Evolutionary conservation across 2,113 vertebrate genomes (phyloP), one percentile per base, ranked within the genome.

Genomic region (Cardinalis cardinalis): DNA sequence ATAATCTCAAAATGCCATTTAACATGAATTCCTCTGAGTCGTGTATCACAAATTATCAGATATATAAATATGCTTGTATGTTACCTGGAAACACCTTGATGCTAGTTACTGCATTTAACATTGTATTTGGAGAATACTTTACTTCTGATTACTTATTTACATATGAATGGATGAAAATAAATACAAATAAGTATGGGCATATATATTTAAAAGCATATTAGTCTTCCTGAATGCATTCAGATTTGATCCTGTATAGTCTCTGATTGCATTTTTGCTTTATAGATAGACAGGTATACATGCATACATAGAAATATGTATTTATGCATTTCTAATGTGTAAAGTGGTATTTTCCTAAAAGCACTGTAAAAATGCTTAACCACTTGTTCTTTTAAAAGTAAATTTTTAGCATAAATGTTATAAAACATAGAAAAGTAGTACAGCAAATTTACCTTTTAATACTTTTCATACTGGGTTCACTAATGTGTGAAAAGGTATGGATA

Each of bases 351-450:
- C n/a, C 34, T 68, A 73, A 81, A 80, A 93, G 7, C 49, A 55
- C 18, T 53, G 55, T 68, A 61, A 76, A 92, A 38, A 32, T 36
- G 24, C 16, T 64, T 80, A 92, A 8, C 13, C 12, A 84, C 3
- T 76, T 80, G 12, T 61, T 92, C 9, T 82, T 87, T 87, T 49
- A 74, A 73, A 65, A n/a, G 36, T 58, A 66, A 70, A 86, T 61
- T 96, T 96, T 70, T 92, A 83, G 6, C 8, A 21, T 38, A 90
- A 24, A 3, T 66, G 32, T 59, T 79, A 84, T 80, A 44, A 87
- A 76, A 60, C 12, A 69, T 10, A 43, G 82, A 87, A 90, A 51
- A 14, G 2, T 21, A 69, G 59, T 43, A 16, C 24, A 72, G 14
- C 29, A 89, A 43, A 91, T 78, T 70, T 73, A 24, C 78, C 36